These are phyloP conservation scores for Anomalospiza imberbis DNA, from an alignment of 2,797 vertebrate species.

Conservation along the genomic window DNA sequence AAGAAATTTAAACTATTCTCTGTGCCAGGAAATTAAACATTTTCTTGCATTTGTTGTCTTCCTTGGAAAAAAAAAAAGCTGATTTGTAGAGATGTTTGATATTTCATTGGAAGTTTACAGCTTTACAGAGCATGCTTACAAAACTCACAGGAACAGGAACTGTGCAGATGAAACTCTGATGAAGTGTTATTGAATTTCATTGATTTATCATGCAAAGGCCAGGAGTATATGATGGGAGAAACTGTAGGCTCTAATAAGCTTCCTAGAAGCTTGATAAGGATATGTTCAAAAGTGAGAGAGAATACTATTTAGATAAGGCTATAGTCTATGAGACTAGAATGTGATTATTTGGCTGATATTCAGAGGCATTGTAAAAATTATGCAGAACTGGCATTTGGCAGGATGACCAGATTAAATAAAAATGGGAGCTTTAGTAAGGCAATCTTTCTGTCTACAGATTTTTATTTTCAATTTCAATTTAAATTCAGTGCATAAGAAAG, in stretches of 20 bases:
- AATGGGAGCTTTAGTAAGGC: neutral
- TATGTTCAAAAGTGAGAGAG: conserved; percentile 13
- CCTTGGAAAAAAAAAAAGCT: neutral
- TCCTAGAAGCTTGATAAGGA: conserved; percentile 18
- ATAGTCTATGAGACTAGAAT: neutral
- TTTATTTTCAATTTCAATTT: neutral
- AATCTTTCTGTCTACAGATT: neutral
- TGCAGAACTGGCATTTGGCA: neutral
- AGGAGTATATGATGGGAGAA: neutral
- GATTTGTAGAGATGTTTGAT: neutral
- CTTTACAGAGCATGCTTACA: neutral
- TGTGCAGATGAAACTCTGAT: neutral
- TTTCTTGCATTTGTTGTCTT: neutral
- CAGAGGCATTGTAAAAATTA: neutral
- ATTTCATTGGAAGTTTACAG: conserved; percentile 21
- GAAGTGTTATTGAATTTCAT: conserved; percentile 44
- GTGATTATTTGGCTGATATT: conserved; percentile 19
- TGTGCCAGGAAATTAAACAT: neutral
- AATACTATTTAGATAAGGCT: conserved; percentile 38
- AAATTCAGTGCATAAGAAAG: neutral
- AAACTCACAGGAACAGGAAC: conserved; percentile 38
- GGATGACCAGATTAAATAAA: neutral
- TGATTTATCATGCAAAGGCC: conserved; percentile 37
- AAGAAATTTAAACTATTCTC: neutral
- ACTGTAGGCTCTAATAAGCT: conserved; percentile 25